Evolutionary conservation across 1,140 invertebrate species (phyloP), one percentile per base, ranked within the genome.

Genomic region (Zaprionus taronus): DNA sequence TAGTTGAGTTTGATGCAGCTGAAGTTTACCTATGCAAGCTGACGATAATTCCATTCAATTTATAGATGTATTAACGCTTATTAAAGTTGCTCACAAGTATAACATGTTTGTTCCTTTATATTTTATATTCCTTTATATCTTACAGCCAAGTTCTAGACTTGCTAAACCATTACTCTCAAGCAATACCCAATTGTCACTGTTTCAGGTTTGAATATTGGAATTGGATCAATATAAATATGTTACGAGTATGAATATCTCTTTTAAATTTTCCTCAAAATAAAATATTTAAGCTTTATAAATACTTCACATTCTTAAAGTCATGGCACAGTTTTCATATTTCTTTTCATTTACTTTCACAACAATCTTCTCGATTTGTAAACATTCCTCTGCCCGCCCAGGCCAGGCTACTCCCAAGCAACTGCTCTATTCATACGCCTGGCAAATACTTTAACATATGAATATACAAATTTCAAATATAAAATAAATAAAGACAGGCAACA

Each of bases 381-480:
- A 60, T 60, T 15, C 20, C 14, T 9, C 12, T 22, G 17, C 56
- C 38, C n/a, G 15, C 15, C 38, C 38, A 38, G 14, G 9, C 14
- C 36, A 15, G 14, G 34, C 34, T 36, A 36, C 34, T 36, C 9
- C 11, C 12, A 15, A 38, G 15, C 38, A 47, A 3, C 41, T 9
- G 7, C n/a, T 44, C n/a, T 47, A 17, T 47, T 47, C n/a, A 47
- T 47, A 17, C 5, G 28, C 28, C 17, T 22, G 26, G 26, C 28
- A 58, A 34, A 51, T 51, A 51, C 47, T 24, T 51, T 51, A 51
- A 51, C 12, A 51, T 51, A 51, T 51, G 47, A 51, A 51, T 24
- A 31, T 67, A 60, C 28, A 74, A 57, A 74, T 74, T 63, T 28
- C 15, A 49, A 38, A 63, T 36, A 69, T 61, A 62, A 70, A 74